Conservation (phyloP, 2,797 vertebrate genomes). For the Rhabdomys pumilio region DNA sequence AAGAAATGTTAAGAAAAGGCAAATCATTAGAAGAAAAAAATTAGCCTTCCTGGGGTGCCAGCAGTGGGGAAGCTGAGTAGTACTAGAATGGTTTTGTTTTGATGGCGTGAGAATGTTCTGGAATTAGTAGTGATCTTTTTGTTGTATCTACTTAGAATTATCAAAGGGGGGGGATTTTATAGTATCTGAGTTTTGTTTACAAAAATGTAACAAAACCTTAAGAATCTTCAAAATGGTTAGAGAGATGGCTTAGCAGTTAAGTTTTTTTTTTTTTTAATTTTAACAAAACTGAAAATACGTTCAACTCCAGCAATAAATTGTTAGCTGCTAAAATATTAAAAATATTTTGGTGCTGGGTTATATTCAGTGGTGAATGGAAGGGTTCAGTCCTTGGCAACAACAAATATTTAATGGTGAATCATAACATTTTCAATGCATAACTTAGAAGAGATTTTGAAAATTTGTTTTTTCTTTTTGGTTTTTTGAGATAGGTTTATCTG, state of each 20-base stretch:
- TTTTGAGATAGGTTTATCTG: neutral
- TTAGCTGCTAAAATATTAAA: conserved; percentile 14
- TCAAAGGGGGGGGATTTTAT: neutral
- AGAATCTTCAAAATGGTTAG: neutral
- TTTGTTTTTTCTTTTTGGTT: neutral
- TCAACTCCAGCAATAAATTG: neutral
- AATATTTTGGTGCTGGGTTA: neutral
- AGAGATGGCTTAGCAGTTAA: neutral
- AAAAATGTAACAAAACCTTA: neutral
- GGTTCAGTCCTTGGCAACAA: neutral
- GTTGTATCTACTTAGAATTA: neutral
- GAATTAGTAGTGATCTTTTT: neutral
- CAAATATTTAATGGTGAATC: neutral
- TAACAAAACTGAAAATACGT: neutral
- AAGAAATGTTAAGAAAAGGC: neutral
- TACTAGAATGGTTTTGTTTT: neutral
- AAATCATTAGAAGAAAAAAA: neutral
- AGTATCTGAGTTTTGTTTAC: neutral
- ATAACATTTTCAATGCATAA: neutral
- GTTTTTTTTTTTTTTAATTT: conserved; percentile 1
- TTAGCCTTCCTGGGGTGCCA: neutral
- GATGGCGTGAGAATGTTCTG: neutral
- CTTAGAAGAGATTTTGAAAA: neutral
- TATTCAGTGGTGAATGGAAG: neutral
- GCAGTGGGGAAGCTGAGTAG: neutral